Evolutionary conservation across 37 sponge, comb jelly and placozoan species (phyloP).

Genomic region (Ephydatia muelleri): DNA sequence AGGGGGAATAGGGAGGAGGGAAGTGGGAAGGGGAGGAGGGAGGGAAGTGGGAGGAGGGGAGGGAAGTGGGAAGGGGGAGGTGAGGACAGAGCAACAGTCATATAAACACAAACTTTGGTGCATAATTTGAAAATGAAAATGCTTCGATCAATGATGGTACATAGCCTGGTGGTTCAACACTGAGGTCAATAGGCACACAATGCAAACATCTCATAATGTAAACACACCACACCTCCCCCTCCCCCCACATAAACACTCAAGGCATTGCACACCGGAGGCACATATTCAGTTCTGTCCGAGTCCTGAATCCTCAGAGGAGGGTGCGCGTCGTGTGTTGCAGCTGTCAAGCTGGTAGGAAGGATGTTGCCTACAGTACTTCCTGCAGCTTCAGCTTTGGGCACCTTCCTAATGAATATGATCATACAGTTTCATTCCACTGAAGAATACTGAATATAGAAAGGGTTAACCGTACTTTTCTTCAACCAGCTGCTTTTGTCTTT

Average conservation of each 20-base stretch:
- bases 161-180: no score
- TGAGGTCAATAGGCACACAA: no score
- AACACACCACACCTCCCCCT: neutral
- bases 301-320: constrained; percentile 59
- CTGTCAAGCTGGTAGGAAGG: neutral
- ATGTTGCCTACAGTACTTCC: neutral
- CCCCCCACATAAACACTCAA: neutral
- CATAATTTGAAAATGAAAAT: neutral
- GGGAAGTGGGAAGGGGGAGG: neutral
- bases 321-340: constrained; percentile 23
- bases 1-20: neutral
- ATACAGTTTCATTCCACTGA: neutral
- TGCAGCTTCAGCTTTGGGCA: neutral
- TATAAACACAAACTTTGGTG: neutral
- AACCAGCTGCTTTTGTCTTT: constrained; percentile 41
- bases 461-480: neutral
- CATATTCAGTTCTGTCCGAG: constrained; percentile 66
- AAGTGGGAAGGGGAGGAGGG: no score
- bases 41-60: neutral
- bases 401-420: constrained; percentile 8
- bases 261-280: constrained; percentile 49
- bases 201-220: neutral
- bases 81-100: no score
- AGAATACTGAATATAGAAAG: neutral
- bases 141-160: no score